Base-by-base conservation (phyloP, 1,140 invertebrate species). In the Bicyclus anynana region DNA sequence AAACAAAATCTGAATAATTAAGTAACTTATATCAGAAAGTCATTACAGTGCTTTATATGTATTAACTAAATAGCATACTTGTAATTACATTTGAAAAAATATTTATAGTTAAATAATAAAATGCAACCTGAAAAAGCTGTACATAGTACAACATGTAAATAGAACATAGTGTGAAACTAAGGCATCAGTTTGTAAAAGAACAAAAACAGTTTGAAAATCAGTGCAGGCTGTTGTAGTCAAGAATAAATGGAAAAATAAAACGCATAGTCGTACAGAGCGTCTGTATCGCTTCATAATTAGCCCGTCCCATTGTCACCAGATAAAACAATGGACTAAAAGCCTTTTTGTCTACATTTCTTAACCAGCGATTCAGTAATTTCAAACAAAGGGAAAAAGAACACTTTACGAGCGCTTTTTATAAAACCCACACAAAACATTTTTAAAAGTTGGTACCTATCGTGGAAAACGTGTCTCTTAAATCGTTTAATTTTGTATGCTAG, bases 321-420 rank as follows among this genome's bases (percentile, higher is more conserved):
- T 60, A 60, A 60, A 60, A 60, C 58, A 60, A 60, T 60, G 47
- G 52, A 51, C 52, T 60, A 51, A 60, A 60, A 60, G 52, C 58
- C 52, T 60, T 60, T 60, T 60, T 60, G 52, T 54, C 58, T 44
- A 60, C 52, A 55, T 60, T 54, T 60, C 52, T 60, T 60, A 60
- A 50, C 52, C 58, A 26, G 29, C 17, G 21, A 46, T 50, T 60
- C 44, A 50, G 52, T 60, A 60, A 60, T 60, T 50, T 60, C n/a
- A 23, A 51, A 54, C 58, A 54, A 60, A 54, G 53, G 16, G 14
- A 14, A 27, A 47, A 47, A 47, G 10, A 27, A 20, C 3, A 17
- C 13, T 16, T 40, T 40, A 17, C 12, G 17, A 17, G 37, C n/a
- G 27, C n/a, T 26, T 47, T 27, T 47, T 26, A 14, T 47, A 27